Conservation (phyloP, 1,140 invertebrate species). For the Drosophila busckii region DNA sequence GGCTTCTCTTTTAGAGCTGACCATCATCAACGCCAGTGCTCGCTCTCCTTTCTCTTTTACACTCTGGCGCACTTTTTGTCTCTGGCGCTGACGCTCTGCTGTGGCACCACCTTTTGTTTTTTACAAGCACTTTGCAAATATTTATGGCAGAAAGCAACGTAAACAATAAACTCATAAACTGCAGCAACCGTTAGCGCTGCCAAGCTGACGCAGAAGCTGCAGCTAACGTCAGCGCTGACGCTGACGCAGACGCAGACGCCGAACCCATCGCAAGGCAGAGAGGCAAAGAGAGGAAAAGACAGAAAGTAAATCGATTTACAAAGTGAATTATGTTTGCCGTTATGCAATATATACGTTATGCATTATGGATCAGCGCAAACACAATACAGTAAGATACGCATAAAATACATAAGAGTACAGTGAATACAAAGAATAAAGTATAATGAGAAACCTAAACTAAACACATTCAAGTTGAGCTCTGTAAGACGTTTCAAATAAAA, state of each 20-base stretch:
- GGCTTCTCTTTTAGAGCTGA: slow-evolving; percentile 21
- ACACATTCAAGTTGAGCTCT: too few relatives aligned
- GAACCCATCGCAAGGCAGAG: slow-evolving; percentile 5
- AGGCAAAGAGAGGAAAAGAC: slow-evolving; percentile 6
- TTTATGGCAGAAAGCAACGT: slow-evolving; percentile 66
- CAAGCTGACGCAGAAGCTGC: slow-evolving; percentile 25
- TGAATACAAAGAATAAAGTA: too few relatives aligned
- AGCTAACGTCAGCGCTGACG: too few relatives aligned
- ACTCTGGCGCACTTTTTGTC: slow-evolving; percentile 2
- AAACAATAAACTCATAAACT: slow-evolving; percentile 75
- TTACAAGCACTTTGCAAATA: slow-evolving; percentile 76
- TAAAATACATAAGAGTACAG: not conserved
- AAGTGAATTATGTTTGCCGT: slow-evolving; percentile 68
- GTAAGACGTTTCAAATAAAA: too few relatives aligned
- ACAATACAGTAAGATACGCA: slow-evolving; percentile 13
- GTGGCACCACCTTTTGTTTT: slow-evolving; percentile 58
- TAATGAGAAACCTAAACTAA: too few relatives aligned
- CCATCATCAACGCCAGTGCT: slow-evolving; percentile 49
- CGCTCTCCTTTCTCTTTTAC: not conserved
- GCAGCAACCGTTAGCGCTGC: slow-evolving; percentile 48
- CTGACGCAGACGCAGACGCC: slow-evolving; percentile 2
- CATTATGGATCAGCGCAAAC: too few relatives aligned
- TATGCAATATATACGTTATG: slow-evolving; percentile 40
- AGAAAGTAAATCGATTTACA: slow-evolving; percentile 63
- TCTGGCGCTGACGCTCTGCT: not conserved